Evolutionary conservation across 2,888 invertebrate genomes (phyloP), one percentile per base, ranked within the genome.

Genomic region (Syritta pipiens): DNA sequence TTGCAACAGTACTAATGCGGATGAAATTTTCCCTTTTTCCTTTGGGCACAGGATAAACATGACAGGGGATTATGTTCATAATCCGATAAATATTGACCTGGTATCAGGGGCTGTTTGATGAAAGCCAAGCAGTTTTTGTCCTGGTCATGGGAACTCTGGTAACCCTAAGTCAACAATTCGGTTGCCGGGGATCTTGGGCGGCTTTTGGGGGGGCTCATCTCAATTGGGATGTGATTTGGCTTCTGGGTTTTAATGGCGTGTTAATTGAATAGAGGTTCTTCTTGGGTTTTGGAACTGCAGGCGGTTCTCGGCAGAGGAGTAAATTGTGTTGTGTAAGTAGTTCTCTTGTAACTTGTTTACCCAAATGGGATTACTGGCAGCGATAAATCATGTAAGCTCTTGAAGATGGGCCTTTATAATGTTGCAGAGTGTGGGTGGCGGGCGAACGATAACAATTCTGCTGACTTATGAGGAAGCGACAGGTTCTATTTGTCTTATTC

Each of bases 11-110:
- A 35, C 35, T 46, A 53, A 40, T 40, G 30, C 1, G 55, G 30
- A 62, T 30, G 3, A 51, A 55, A 48, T 42, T 57, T 32, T 24
- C 26, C 12, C 9, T n/a, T 55, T 26, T 49, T 44, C 30, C 48
- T 20, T 53, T n/a, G 62, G 62, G 32, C 40, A 24, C 42, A 51
- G 57, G 62, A 74, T 62, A 68, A 74, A 72, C 72, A 77, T 59
- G 72, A 77, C 62, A 62, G 28, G 72, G 60, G 67, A 67, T 74
- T 74, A 79, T 67, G 79, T 37, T 72, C 60, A 74, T 79, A 67
- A 67, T 60, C 74, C 79, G 42, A 79, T 79, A 79, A 79, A 79
- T 79, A 79, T 79, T 79, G 79, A 79, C 74, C 67, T 68, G 60
- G 37, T 74, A 74, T 72, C 72, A 53, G 65, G 53, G 63, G n/a